Conservation (phyloP, 2,888 invertebrate genomes). For the Megastigmus dorsalis region DNA sequence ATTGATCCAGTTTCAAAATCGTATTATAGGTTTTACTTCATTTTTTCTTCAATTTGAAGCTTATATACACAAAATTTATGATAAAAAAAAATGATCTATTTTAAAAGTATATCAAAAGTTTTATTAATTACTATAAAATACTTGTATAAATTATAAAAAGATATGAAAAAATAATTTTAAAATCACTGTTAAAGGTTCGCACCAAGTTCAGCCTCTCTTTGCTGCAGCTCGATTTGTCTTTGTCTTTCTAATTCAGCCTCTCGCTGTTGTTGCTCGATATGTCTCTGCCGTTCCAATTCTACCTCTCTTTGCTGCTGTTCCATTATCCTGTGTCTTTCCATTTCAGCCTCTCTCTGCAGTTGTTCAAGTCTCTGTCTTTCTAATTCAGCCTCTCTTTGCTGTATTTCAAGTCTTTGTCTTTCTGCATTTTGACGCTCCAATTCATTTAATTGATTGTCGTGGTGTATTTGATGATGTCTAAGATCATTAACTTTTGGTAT, state of each 20-base stretch:
- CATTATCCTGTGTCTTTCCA: constrained; percentile 43
- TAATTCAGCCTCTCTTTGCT: constrained; percentile 59
- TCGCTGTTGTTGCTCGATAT: constrained; percentile 60
- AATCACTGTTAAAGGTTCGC: too few relatives aligned
- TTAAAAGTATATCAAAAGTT: neutral
- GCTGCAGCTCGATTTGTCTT: constrained; percentile 61
- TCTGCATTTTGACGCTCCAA: constrained; percentile 47
- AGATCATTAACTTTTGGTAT: constrained; percentile 39
- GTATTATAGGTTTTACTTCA: neutral
- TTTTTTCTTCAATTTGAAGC: neutral
- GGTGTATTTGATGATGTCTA: constrained; percentile 27
- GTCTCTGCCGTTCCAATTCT: constrained; percentile 60
- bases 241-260: constrained; percentile 60
- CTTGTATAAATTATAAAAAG: too few relatives aligned
- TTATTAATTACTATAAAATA: neutral
- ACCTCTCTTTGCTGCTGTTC: constrained; percentile 59
- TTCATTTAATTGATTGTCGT: constrained; percentile 42
- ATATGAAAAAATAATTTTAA: neutral
- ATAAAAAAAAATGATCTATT: constrained; percentile 5
- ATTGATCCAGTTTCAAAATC: neutral
- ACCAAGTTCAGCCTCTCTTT: constrained; percentile 57
- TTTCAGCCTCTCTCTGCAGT: constrained; percentile 58
- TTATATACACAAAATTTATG: neutral
- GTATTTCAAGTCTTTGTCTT: constrained; percentile 51
- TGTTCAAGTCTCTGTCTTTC: constrained; percentile 62